Conservation (phyloP, 2,888 invertebrate genomes). For the Onthophagus sagittarius region DNA sequence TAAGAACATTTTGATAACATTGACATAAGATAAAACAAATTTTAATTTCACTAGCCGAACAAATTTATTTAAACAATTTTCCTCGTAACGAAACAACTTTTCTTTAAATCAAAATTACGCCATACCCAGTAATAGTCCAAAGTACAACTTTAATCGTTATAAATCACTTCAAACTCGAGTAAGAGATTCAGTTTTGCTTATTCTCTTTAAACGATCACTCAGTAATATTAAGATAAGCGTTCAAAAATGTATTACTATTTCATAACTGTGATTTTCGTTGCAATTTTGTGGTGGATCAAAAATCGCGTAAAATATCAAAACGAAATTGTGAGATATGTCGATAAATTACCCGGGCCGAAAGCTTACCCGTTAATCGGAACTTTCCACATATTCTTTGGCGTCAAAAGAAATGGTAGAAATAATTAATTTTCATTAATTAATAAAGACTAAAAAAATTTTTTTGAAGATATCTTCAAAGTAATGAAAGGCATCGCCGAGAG, state of each 20-base stretch:
- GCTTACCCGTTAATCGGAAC: slow-evolving; percentile 31
- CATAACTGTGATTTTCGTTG: background rate
- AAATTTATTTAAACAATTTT: no score
- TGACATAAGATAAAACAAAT: no score
- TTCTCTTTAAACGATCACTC: background rate
- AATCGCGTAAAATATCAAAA: slow-evolving; percentile 16
- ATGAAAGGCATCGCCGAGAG: background rate
- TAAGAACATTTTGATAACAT: no score
- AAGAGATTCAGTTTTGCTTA: background rate
- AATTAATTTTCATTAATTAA: no score
- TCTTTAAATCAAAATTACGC: no score
- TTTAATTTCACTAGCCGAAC: no score
- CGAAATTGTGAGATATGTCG: slow-evolving; percentile 11
- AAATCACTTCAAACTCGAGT: no score
- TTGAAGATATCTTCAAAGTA: background rate
- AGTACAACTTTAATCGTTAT: no score
- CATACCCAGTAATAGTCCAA: no score
- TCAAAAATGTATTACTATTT: background rate
- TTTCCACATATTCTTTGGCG: slow-evolving; percentile 19
- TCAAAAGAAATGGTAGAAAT: slow-evolving; percentile 28
- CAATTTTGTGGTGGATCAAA: slow-evolving; percentile 5
- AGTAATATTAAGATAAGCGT: background rate
- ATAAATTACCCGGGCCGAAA: slow-evolving; percentile 14
- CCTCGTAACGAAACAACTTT: no score
- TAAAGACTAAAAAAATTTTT: background rate